A percentile compares a stretch with the other conserved stretches of the same genome.
These are phyloP conservation scores for Cinclus mexicanus DNA, from an alignment of 2,113 vertebrate species.

Conservation along the genomic window DNA sequence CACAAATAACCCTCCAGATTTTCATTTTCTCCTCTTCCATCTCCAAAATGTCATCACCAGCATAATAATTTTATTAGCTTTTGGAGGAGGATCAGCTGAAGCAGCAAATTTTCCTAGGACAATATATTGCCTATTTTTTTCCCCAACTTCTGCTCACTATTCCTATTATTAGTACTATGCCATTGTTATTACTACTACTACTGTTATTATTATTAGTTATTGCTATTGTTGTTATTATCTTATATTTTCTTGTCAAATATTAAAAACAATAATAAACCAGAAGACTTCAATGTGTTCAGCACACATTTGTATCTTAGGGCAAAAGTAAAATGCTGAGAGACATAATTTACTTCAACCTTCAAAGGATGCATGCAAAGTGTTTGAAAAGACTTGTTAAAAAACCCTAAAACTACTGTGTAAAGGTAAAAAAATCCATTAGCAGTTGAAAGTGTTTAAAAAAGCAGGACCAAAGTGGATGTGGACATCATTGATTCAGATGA, in stretches of 20 bases:
- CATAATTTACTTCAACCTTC: background rate
- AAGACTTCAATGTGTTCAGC: background rate
- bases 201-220: background rate
- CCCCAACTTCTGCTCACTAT: background rate
- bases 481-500: background rate
- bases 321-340: background rate
- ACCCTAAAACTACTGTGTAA: background rate
- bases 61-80: background rate
- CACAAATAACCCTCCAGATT: background rate
- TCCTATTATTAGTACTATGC: background rate
- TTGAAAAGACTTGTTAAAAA: background rate
- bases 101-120: background rate
- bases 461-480: background rate
- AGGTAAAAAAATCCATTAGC: background rate
- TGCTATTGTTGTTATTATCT: background rate
- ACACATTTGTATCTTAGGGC: background rate
- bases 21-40: background rate
- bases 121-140: background rate
- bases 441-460: background rate
- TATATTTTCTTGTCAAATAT: background rate
- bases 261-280: background rate
- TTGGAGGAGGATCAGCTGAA: background rate
- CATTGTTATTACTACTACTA: too few relatives aligned
- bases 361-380: background rate
- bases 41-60: background rate